A percentile compares a stretch with the other conserved stretches of the same genome.
Conservation (phyloP, 2,113 vertebrate genomes). For the Mellivora capensis region DNA sequence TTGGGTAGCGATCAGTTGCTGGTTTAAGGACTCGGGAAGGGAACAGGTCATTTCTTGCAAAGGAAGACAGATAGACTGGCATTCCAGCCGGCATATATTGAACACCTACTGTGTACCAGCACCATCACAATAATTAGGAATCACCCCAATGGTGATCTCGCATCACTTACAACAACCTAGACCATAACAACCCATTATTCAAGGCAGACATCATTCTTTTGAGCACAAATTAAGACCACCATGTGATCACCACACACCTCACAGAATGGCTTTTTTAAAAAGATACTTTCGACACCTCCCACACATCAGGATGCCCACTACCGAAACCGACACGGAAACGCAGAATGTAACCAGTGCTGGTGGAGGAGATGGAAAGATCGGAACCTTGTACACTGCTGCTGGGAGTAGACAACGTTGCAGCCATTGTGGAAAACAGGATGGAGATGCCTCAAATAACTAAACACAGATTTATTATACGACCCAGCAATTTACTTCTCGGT, state of each 20-base stretch:
- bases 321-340: background rate
- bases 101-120: background rate
- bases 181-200: background rate
- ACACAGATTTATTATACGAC: background rate
- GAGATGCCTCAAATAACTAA: background rate
- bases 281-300: background rate
- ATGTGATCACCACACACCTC: background rate
- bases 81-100: no score
- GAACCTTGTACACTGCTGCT: background rate
- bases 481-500: background rate
- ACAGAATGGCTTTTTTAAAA: background rate
- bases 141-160: fast-evolving
- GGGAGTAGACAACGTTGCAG: background rate
- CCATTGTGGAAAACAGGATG: background rate
- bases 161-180: background rate
- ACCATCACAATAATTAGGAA: background rate
- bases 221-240: background rate
- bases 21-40: background rate
- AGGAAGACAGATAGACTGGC: background rate
- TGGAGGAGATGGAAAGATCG: background rate
- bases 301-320: background rate
- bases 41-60: background rate
- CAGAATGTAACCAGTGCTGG: background rate
- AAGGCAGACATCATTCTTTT: background rate
- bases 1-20: background rate